These are phyloP conservation scores for Patella ulyssiponensis DNA, from an alignment of 2,888 invertebrate genomes.

Conservation along the genomic window DNA sequence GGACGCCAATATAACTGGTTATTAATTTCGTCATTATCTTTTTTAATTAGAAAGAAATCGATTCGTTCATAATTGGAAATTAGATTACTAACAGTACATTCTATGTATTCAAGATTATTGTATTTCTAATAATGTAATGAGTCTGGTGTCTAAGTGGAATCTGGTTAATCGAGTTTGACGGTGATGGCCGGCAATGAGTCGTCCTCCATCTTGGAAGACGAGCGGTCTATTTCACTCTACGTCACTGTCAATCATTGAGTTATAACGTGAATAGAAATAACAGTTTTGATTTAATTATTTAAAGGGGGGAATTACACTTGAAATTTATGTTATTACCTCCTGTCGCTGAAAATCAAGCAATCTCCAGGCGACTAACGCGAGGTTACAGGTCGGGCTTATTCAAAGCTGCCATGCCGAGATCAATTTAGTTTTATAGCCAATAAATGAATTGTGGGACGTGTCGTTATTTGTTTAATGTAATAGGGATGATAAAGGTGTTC, in stretches of 20 bases:
- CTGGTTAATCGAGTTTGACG: too few species aligned
- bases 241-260: neutral
- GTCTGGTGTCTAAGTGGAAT: too few species aligned
- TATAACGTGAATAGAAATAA: neutral
- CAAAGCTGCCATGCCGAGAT: neutral
- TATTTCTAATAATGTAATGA: too few species aligned
- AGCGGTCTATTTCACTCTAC: neutral
- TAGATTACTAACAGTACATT: too few species aligned
- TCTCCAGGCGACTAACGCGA: neutral
- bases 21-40: too few species aligned
- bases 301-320: neutral
- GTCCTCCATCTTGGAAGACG: neutral
- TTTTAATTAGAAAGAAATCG: too few species aligned
- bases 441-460: slow-evolving; percentile 4
- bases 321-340: neutral
- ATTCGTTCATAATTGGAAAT: too few species aligned
- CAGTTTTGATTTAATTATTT: slow-evolving; percentile 1
- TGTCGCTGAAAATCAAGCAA: neutral
- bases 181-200: too few species aligned
- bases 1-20: too few species aligned
- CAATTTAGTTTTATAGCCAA: slow-evolving; percentile 2
- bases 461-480: slow-evolving; percentile 5
- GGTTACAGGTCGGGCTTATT: neutral
- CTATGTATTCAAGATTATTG: too few species aligned
- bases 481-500: neutral